Evolutionary conservation across 2,888 invertebrate genomes (phyloP).

Genomic region (Brachypterus glaber): DNA sequence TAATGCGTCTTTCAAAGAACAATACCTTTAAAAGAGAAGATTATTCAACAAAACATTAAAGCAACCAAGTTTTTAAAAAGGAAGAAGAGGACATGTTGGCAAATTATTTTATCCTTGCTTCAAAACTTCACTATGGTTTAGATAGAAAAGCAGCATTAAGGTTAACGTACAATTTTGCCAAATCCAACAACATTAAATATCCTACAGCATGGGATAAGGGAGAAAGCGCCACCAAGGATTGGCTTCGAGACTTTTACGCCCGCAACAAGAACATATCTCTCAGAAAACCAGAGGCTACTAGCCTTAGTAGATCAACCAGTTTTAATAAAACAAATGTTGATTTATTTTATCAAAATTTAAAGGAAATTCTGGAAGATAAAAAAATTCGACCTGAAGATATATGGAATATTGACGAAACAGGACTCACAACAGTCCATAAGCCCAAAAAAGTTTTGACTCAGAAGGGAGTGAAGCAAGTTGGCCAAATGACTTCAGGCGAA

Average conservation of each 20-base stretch:
- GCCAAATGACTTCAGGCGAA: not conserved
- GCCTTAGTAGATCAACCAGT: slow-evolving; percentile 15
- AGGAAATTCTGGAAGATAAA: no score
- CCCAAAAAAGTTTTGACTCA: not conserved
- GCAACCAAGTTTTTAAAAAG: slow-evolving; percentile 8
- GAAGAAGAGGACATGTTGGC: slow-evolving; percentile 5
- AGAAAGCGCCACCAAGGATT: not conserved
- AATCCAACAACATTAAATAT: slow-evolving; percentile 2
- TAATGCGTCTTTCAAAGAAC: not conserved
- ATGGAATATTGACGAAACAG: not conserved
- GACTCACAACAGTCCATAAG: not conserved
- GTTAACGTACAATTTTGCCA: not conserved
- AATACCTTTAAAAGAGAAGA: slow-evolving; percentile 2
- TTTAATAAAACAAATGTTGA: slow-evolving; percentile 15
- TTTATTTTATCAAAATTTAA: no score
- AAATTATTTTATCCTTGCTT: slow-evolving; percentile 4
- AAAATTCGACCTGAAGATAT: not conserved
- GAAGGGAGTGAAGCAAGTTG: not conserved
- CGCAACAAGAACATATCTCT: slow-evolving; percentile 8
- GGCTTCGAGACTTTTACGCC: not conserved
- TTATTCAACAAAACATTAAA: slow-evolving; percentile 10
- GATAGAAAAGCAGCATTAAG: slow-evolving; percentile 6
- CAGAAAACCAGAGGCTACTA: slow-evolving; percentile 16
- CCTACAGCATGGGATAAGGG: not conserved
- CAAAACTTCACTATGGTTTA: slow-evolving; percentile 6